Evolutionary conservation across 2,113 vertebrate genomes (phyloP).

Genomic region (Dipodomys merriami): DNA sequence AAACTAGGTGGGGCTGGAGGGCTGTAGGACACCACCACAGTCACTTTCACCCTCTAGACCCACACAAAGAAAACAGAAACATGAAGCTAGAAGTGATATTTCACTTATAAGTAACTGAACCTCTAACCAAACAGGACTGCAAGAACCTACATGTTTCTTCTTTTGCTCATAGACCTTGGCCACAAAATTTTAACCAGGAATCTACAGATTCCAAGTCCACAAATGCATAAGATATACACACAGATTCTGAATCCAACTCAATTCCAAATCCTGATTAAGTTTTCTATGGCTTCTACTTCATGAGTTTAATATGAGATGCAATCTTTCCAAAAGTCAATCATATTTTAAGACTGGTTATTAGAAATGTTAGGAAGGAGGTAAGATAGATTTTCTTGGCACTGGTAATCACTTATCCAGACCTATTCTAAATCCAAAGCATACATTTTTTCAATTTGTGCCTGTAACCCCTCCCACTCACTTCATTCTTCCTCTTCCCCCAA

Average conservation of each 20-base stretch:
- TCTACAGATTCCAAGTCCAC: neutral
- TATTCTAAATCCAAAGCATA: slow-evolving; percentile 32
- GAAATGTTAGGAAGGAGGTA: neutral
- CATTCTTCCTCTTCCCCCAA: neutral
- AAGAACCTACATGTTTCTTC: neutral
- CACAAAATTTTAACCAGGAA: slow-evolving; percentile 19
- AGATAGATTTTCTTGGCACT: neutral
- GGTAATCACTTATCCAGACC: neutral
- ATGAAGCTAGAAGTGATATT: neutral
- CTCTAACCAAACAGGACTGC: neutral
- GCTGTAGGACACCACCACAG: too few species aligned
- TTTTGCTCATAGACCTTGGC: neutral
- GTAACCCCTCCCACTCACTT: neutral
- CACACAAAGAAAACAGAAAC: slow-evolving; percentile 2
- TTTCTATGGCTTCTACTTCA: neutral
- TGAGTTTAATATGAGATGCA: neutral
- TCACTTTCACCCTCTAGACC: neutral
- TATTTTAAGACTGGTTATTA: neutral
- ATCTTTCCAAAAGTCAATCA: neutral
- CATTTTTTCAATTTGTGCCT: neutral
- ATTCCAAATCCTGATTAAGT: neutral
- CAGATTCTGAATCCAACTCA: neutral
- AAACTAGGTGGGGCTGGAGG: neutral
- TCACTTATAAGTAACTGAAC: neutral
- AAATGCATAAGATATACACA: neutral